These are phyloP conservation scores for Laspeyria flexula DNA, from an alignment of 2,888 invertebrate species.

Conservation along the genomic window DNA sequence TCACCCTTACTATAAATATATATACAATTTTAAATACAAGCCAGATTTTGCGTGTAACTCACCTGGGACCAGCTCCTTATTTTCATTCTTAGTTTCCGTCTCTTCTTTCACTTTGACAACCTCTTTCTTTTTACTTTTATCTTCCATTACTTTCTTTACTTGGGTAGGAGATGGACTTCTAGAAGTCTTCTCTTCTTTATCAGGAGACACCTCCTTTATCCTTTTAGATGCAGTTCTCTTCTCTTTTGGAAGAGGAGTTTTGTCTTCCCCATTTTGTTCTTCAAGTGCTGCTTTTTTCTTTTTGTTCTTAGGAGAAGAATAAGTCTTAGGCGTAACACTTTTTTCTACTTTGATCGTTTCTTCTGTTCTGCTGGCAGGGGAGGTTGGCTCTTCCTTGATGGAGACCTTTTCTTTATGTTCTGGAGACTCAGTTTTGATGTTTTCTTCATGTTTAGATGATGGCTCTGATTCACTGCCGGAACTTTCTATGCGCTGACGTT, in stretches of 20 bases:
- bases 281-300: conserved; percentile 34
- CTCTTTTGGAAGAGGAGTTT: conserved; percentile 1
- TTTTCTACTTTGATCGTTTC: conserved; percentile 56
- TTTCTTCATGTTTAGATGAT: conserved; percentile 11
- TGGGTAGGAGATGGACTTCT: conserved; percentile 15
- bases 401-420: conserved; percentile 8
- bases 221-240: conserved; percentile 2
- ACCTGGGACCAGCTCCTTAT: conserved; percentile 53
- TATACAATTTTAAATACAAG: too few species aligned
- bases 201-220: neutral
- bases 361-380: conserved; percentile 59
- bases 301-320: conserved; percentile 65
- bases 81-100: conserved; percentile 31
- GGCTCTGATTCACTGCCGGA: conserved; percentile 68
- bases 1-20: too few species aligned
- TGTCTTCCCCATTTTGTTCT: conserved; percentile 10
- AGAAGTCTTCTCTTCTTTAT: neutral
- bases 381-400: conserved; percentile 52
- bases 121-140: conserved; percentile 12
- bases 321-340: conserved; percentile 56
- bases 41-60: too few species aligned
- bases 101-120: conserved; percentile 27
- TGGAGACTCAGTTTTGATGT: conserved; percentile 5
- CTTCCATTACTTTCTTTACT: conserved; percentile 17
- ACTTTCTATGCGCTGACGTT: conserved; percentile 74